Base-by-base conservation (phyloP, 2,888 invertebrate species). In the Escarpia spicata region DNA sequence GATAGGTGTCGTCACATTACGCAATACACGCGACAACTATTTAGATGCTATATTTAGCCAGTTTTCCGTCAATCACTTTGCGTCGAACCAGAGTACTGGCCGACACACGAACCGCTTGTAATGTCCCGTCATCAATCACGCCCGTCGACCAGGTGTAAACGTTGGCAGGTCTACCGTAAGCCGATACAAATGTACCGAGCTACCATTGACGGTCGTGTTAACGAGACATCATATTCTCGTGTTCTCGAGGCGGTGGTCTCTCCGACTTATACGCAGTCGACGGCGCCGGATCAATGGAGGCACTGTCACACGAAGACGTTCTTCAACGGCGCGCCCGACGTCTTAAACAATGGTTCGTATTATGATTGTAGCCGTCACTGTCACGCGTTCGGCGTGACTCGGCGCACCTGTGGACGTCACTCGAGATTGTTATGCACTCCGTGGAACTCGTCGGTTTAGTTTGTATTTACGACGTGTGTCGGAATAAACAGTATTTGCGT, bases 121-220 rank as follows among this genome's bases (percentile, higher is more conserved):
- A 75, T 75, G 75, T 26, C 6, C n/a, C 75, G 75, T 75, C 75
- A 75, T 75, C 75, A 75, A 75, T 75, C 75, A 75, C 75, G 26
- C 19, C 75, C 19, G 75, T 19, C 75, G 75, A n/a, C 75, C 75
- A 75, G 75, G 75, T 75, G 75, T 75, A 75, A 75, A 75, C 75
- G 75, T 75, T 75, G 75, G 75, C 75, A 75, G 75, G 15, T 75
- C 19, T 75, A 75, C 26, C 75, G 75, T 75, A 75, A 75, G 75
- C 75, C 75, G 75, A 75, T 75, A 75, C 75, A 75, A 75, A 26
- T 75, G 75, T 75, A 75, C 75, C 75, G n/a, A 75, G 75, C 75
- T 75, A 6, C 75, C 75, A 75, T 75, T 75, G 75, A n/a, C 75
- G 75, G 26, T 19, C 75, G 26, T 26, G 75, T 75, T 75, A 75